These are phyloP conservation scores for Musca vetustissima DNA, from an alignment of 1,140 invertebrate genomes.

Conservation along the genomic window DNA sequence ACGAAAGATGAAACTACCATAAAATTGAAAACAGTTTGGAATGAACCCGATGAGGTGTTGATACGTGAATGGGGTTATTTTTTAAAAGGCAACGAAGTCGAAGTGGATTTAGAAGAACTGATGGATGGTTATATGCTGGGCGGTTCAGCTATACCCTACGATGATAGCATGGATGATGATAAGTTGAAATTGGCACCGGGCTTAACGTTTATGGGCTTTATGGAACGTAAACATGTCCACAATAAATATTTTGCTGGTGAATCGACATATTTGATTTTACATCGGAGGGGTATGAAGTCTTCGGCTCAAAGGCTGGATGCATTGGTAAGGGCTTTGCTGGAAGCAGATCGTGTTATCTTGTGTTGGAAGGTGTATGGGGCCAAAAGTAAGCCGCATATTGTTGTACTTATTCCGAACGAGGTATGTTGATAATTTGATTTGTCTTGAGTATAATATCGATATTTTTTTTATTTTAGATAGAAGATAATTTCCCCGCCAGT, in stretches of 20 bases:
- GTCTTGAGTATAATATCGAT: too few relatives aligned
- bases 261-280: constrained; percentile 43
- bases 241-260: constrained; percentile 46
- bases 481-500: constrained; percentile 36
- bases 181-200: constrained; percentile 36
- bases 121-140: constrained; percentile 52
- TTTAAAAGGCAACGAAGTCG: constrained; percentile 40
- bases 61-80: constrained; percentile 38
- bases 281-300: constrained; percentile 35
- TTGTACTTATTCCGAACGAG: constrained; percentile 42
- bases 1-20: constrained; percentile 46
- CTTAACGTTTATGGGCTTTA: constrained; percentile 46
- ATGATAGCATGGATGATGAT: constrained; percentile 34
- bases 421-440: not conserved
- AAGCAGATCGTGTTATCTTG: constrained; percentile 37
- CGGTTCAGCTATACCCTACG: constrained; percentile 46
- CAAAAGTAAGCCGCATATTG: constrained; percentile 42
- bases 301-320: constrained; percentile 48
- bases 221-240: constrained; percentile 37
- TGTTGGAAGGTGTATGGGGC: constrained; percentile 49
- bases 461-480: constrained; percentile 25
- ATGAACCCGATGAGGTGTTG: constrained; percentile 35
- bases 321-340: constrained; percentile 38
- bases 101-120: constrained; percentile 37
- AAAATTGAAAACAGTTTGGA: constrained; percentile 45